Percentiles rank a stretch among this genome's conserved stretches.
phyloP scores from a whole-genome alignment of 2,113 vertebrate genomes.

The Argyrosomus japonicus region DNA sequence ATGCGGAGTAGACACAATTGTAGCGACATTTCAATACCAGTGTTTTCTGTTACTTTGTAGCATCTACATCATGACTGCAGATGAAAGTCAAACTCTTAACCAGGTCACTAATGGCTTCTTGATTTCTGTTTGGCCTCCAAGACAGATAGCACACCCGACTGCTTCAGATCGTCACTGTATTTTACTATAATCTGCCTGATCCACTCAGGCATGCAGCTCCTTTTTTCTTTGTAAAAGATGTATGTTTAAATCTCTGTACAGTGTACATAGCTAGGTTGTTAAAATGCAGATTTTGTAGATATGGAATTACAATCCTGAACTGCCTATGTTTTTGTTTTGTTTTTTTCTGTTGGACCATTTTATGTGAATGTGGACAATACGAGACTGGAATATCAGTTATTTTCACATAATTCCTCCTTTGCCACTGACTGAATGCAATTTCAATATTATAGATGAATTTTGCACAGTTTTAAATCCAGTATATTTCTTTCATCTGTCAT shows the following conservation, averaged over 20 bases:
- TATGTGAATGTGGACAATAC: conserved; percentile 59
- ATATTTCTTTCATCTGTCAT: conserved; percentile 49
- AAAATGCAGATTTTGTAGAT: conserved; percentile 93
- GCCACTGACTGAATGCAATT: conserved; percentile 52
- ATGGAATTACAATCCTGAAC: conserved; percentile 87
- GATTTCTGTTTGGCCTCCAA: not conserved
- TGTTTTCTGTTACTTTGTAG: conserved; percentile 5
- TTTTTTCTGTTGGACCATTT: conserved; percentile 63
- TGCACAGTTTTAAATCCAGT: conserved; percentile 64
- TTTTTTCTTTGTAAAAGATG: conserved; percentile 87
- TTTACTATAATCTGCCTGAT: conserved; percentile 87
- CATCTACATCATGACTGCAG: not conserved
- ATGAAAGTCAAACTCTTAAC: conserved; percentile 6
- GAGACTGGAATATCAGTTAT: conserved; percentile 44
- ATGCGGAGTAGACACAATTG: not conserved
- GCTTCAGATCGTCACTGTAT: conserved; percentile 49
- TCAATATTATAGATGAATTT: conserved; percentile 55
- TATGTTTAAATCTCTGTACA: conserved; percentile 91
- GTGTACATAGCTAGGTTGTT: conserved; percentile 92
- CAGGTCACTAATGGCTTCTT: not conserved
- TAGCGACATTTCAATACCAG: not conserved
- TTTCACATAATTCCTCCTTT: conserved; percentile 44
- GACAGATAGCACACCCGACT: not conserved
- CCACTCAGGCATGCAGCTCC: conserved; percentile 77
- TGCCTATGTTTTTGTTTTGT: conserved; percentile 65